Conservation (phyloP, 92 coral and sea anemone genomes). For the Ricordea florida region DNA sequence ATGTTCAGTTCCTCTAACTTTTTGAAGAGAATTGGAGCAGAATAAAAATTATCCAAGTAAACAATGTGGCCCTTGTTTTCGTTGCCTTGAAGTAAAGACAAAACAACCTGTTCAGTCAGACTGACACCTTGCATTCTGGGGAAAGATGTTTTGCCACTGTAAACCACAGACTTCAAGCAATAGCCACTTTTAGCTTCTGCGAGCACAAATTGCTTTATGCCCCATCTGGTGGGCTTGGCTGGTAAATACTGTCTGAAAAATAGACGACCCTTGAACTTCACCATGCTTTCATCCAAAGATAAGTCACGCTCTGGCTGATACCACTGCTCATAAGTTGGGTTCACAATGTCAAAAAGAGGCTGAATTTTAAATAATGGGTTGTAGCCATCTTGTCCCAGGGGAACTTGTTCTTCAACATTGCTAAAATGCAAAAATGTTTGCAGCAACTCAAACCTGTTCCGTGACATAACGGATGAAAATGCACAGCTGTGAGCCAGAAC, state of each 20-base stretch:
- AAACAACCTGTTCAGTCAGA: slow-evolving; percentile 42
- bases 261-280: slow-evolving; percentile 57
- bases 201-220: slow-evolving; percentile 49
- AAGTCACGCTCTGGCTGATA: slow-evolving; percentile 19
- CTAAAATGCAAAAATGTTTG: slow-evolving; percentile 61
- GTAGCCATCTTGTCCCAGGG: slow-evolving; percentile 26
- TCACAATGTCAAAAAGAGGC: slow-evolving; percentile 45
- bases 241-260: too few relatives aligned
- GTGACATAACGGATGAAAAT: slow-evolving; percentile 46
- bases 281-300: slow-evolving; percentile 25
- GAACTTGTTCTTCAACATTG: neutral
- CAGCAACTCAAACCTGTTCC: slow-evolving; percentile 38
- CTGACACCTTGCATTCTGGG: neutral
- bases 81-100: slow-evolving; percentile 21
- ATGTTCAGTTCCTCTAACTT: slow-evolving; percentile 41
- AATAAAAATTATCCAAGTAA: slow-evolving; percentile 52
- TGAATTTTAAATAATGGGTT: slow-evolving; percentile 26
- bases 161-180: slow-evolving; percentile 23
- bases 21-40: slow-evolving; percentile 36
- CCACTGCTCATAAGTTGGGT: slow-evolving; percentile 20
- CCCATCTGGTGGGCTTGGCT: slow-evolving; percentile 59
- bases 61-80: slow-evolving; percentile 40
- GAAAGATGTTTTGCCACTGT: slow-evolving; percentile 56
- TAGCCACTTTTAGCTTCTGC: slow-evolving; percentile 49
- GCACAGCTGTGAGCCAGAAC: slow-evolving; percentile 31